Conservation (phyloP, 2,888 invertebrate species). For the Drosophila macrospina region DNA sequence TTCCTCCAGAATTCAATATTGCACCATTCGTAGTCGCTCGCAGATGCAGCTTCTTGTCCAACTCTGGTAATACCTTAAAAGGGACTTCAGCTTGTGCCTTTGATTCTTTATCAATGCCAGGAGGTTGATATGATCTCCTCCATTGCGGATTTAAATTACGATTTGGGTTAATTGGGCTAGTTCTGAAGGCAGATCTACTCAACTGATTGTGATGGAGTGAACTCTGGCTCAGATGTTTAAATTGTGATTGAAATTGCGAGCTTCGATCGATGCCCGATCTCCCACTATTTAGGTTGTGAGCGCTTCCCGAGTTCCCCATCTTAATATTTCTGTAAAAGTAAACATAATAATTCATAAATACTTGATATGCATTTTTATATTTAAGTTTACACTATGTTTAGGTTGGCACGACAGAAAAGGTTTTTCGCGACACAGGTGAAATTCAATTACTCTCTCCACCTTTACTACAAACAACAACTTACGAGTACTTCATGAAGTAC, state of each 20-base stretch:
- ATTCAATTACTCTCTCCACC: too few species aligned
- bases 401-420: too few species aligned
- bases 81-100: constrained; percentile 48
- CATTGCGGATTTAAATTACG: constrained; percentile 44
- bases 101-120: constrained; percentile 30
- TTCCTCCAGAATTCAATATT: constrained; percentile 93
- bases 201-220: constrained; percentile 36
- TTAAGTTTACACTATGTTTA: too few species aligned
- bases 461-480: too few species aligned
- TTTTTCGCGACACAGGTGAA: too few species aligned
- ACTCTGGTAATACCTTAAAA: constrained; percentile 89
- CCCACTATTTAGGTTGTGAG: constrained; percentile 68
- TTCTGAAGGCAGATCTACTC: constrained; percentile 30
- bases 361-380: too few species aligned
- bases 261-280: constrained; percentile 58
- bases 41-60: constrained; percentile 87
- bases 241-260: constrained; percentile 60
- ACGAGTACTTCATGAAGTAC: too few species aligned
- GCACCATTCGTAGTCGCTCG: constrained; percentile 93
- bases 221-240: constrained; percentile 36
- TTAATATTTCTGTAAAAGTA: constrained; percentile 7
- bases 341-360: too few species aligned
- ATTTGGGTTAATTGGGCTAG: constrained; percentile 27
- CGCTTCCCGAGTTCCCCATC: constrained; percentile 83
- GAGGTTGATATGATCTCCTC: constrained; percentile 49